A percentile compares a stretch with the other conserved stretches of the same genome.
These are phyloP conservation scores for Homalodisca vitripennis DNA, from an alignment of 1,140 invertebrate genomes.

Conservation along the genomic window DNA sequence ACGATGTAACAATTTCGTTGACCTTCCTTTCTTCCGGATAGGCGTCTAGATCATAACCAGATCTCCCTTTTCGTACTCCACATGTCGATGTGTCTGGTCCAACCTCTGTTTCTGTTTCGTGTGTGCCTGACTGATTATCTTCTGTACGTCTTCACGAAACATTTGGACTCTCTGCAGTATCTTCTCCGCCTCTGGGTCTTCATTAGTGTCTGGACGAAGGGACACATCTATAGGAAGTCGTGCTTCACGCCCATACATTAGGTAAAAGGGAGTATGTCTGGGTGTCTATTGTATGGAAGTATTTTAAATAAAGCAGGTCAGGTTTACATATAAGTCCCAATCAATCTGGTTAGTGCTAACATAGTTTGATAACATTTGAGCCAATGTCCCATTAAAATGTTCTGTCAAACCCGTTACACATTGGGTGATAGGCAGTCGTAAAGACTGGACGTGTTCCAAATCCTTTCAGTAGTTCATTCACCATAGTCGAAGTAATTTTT, in stretches of 20 bases:
- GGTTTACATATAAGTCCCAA: not conserved
- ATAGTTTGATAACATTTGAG: not conserved
- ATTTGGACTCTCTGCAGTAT: not conserved
- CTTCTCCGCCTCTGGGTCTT: not conserved
- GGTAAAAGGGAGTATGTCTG: not conserved
- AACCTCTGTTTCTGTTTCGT: not conserved
- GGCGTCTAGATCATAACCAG: not conserved
- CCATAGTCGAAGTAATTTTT: not conserved
- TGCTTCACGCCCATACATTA: not conserved
- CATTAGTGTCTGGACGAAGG: not conserved
- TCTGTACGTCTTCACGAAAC: not conserved
- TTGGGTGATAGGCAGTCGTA: not conserved
- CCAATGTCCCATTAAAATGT: not conserved
- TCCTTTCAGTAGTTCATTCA: not conserved
- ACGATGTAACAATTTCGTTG: too few relatives aligned
- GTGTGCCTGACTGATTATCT: not conserved
- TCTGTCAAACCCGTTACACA: not conserved
- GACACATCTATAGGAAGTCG: too few relatives aligned
- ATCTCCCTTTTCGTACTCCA: not conserved
- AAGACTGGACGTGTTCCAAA: not conserved
- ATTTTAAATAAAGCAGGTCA: not conserved
- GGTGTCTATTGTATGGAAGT: not conserved
- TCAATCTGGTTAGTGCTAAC: not conserved
- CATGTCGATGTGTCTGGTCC: not conserved
- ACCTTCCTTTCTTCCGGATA: too few relatives aligned